Base-by-base conservation (phyloP, 2,113 vertebrate genomes). In the Urocolius indicus region DNA sequence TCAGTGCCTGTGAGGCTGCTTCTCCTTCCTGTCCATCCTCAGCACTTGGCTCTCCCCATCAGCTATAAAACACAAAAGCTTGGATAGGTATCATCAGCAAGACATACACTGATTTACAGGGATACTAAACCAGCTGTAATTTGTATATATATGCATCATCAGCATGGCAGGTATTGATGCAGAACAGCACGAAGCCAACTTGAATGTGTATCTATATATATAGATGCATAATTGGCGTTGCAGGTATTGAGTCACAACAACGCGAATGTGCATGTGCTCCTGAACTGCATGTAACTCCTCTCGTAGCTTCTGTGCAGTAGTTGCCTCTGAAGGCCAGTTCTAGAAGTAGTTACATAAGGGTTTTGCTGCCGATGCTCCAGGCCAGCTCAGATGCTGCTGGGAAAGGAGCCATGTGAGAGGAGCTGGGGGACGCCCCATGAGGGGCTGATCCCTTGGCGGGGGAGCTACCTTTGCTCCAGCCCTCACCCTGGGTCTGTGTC, bases 401-500 rank as follows among this genome's bases (percentile, higher is more conserved):
- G 23, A 30, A 38, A 38, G 20, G 58, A 45, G 49, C 1, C 67
- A 1, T 8, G 23, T 38, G 63, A 46, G 62, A 58, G 0, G 17
- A 38, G 59, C 59, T 48, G 72, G 86, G 84, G 75, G 75, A 83
- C 79, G 24, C 45, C 34, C 54, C 49, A 3, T 0, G 2, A 5
- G 19, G 14, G 22, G 19, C 10, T 67, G 57, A 57, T 6, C 36
- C 51, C 66, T 66, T 71, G 4, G 2, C 46, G 58, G 5, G 0
- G 34, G 38, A 84, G 51, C 61, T 71, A 66, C 41, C 66, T 26
- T 5, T 48, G 65, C 68, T 77, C 41, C 73, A 61, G 54, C 3
- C 34, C n/a, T 49, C 27, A 1, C 36, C 41, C 46, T 0, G 0
- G 14, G 20, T 45, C 63, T 38, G n/a, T 62, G 51, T 36, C 46